Evolutionary conservation across 2,888 invertebrate species (phyloP), one percentile per base, ranked within the genome.

Genomic region (Brassicogethes aeneus): DNA sequence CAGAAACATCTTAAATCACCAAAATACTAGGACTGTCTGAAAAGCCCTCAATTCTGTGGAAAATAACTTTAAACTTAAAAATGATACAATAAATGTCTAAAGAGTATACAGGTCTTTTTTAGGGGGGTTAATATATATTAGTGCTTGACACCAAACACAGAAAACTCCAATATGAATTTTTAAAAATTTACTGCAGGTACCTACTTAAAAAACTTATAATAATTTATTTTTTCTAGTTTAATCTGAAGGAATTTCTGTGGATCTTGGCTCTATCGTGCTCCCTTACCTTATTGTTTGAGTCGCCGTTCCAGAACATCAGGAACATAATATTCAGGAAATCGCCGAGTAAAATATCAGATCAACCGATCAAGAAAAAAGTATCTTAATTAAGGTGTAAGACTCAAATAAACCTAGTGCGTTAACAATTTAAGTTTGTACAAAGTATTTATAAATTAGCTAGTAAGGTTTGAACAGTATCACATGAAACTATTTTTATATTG

Each of bases 241-340:
- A 80, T 55, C 55, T 78, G 10, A 71, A 74, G 48, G 82, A 82
- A 65, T 65, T 72, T 30, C 45, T 70, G 10, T 75, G 74, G 64
- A 76, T 82, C 15, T 48, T 77, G 30, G 35, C 69, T 8, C 68
- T 73, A 3, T 79, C 82, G 0, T 64, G 71, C 14, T 50, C 71
- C 10, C 64, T 82, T 34, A 81, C 80, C 2, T 59, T 82, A 15
- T 61, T 79, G 2, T 75, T 83, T 50, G 83, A 83, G 55, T 71
- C 76, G 44, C 83, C 83, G 8, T 82, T 80, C 56, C 79, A 80
- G 64, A 81, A 80, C 56, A 67, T 83, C n/a, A 76, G 76, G 56
- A 74, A 74, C 54, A 56, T 74, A 41, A 55, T 77, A 29, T 64
- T 72, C 44, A 65, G 61, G 40, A 66, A 35, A 3, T 5, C 12